phyloP scores from a whole-genome alignment of 2,888 invertebrate genomes.

The Maniola hyperantus region DNA sequence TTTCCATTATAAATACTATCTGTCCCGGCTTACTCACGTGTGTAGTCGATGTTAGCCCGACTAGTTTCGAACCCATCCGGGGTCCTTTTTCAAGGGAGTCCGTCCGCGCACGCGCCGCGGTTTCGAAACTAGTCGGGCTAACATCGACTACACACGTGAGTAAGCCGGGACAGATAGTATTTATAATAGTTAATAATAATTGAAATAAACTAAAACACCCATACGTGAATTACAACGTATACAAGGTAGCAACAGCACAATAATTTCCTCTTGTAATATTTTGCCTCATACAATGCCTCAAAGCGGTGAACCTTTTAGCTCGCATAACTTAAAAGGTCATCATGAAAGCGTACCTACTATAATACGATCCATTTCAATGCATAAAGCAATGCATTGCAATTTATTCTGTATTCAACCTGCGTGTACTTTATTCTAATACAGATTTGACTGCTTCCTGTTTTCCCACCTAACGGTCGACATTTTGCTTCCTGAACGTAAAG shows the following conservation, averaged over 20 bases:
- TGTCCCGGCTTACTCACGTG: too few relatives aligned
- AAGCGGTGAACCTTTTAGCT: slow-evolving; percentile 9
- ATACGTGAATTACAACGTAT: background rate
- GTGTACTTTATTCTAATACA: slow-evolving; percentile 7
- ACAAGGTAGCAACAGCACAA: background rate
- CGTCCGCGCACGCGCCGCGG: too few relatives aligned
- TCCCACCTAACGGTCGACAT: background rate
- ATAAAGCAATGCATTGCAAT: slow-evolving; percentile 6
- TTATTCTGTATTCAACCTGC: slow-evolving; percentile 7
- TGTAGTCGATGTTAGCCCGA: too few relatives aligned
- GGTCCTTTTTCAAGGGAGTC: too few relatives aligned
- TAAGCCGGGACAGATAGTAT: too few relatives aligned
- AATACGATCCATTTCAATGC: slow-evolving; percentile 7
- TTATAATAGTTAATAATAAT: too few relatives aligned
- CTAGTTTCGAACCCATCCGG: too few relatives aligned
- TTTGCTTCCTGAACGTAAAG: background rate
- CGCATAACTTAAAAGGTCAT: slow-evolving; percentile 6
- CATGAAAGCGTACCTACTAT: background rate
- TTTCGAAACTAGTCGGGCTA: too few relatives aligned
- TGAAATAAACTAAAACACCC: too few relatives aligned
- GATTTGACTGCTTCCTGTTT: slow-evolving; percentile 18
- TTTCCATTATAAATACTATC: too few relatives aligned
- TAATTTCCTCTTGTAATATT: background rate
- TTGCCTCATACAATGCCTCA: background rate
- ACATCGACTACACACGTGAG: too few relatives aligned